Evolutionary conservation across 2,888 invertebrate species (phyloP), one percentile per base, ranked within the genome.

Genomic region (Drosophila tanythrix): DNA sequence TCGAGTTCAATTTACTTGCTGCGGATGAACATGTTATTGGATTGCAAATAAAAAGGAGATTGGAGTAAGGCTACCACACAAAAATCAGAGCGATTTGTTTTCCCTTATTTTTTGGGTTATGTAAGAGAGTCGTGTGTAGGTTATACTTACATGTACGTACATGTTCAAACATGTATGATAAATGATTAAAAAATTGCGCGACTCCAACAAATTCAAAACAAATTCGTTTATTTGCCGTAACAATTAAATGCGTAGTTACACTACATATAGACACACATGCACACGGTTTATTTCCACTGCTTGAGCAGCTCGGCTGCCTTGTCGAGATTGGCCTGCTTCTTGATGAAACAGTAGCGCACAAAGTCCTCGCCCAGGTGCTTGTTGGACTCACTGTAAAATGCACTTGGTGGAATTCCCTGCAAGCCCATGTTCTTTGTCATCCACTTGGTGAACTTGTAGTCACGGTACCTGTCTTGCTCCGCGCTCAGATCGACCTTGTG

Each of bases 381-480:
- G 93, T 99, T 95, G 11, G 94, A 94, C 7, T 95, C 94, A 25
- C 96, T 95, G 93, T 99, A 99, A 94, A 99, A 99, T 0, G 98
- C 98, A 52, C 97, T 96, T 0, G 98, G 97, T 2, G 99, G 99
- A 79, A 99, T 99, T 13, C 97, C 96, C 82, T 98, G 97, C 25
- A 99, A 94, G 51, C 98, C 98, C 85, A 97, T 96, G 89, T 98
- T 97, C 91, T 97, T 98, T 1, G 97, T 97, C 95, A 99, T 96
- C 97, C 99, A 99, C 93, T 98, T 97, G 0, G 98, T 98, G 93
- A 99, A 99, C 79, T 95, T 95, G 92, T 98, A 98, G 94, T 99
- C 99, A 73, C 95, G 96, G 86, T 95, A 95, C 81, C 94, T 94
- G 89, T 97, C 97, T 0, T 91, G 93, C 92, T 97, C 97, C 0